phyloP scores from a whole-genome alignment of 2,888 invertebrate species.

The Drosophila colorata region DNA sequence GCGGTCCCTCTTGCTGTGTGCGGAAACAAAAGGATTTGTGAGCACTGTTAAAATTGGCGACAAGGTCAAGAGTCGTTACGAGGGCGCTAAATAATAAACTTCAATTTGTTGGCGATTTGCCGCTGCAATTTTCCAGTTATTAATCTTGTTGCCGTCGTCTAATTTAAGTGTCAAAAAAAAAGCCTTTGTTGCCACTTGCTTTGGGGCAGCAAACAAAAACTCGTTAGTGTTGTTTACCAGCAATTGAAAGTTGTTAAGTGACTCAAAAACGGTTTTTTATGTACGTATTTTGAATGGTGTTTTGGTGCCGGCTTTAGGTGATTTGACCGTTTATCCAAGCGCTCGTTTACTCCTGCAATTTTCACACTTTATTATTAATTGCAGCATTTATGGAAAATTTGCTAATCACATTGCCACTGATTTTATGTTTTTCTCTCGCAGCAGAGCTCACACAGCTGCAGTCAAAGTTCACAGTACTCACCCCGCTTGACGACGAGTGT shows the following conservation, averaged over 20 bases:
- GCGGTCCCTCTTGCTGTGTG: constrained; percentile 2
- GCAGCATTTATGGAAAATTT: constrained; percentile 43
- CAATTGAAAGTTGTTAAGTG: constrained; percentile 80
- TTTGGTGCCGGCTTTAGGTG: constrained; percentile 10
- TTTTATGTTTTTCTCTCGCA: constrained; percentile 27
- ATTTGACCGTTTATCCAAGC: constrained; percentile 35
- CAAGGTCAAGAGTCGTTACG: constrained; percentile 65
- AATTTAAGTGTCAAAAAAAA: constrained; percentile 41
- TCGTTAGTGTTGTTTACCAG: constrained; percentile 51
- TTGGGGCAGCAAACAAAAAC: constrained; percentile 40
- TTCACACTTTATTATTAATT: constrained; percentile 65
- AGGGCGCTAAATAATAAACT: constrained; percentile 49
- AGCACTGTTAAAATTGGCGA: constrained; percentile 29
- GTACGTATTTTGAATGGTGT: neutral
- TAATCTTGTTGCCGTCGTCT: constrained; percentile 54
- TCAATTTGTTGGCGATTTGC: constrained; percentile 64
- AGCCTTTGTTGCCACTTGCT: constrained; percentile 23
- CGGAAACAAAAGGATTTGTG: constrained; percentile 52
- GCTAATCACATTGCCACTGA: constrained; percentile 25
- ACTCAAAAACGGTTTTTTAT: constrained; percentile 49
- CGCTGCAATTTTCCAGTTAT: constrained; percentile 72
- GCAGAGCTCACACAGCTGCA: constrained; percentile 68
- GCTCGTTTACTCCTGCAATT: constrained; percentile 48
- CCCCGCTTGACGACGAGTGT: constrained; percentile 56
- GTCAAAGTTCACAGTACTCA: constrained; percentile 45